Base-by-base conservation (phyloP, 2,888 invertebrate species). In the Drosophila formosana region DNA sequence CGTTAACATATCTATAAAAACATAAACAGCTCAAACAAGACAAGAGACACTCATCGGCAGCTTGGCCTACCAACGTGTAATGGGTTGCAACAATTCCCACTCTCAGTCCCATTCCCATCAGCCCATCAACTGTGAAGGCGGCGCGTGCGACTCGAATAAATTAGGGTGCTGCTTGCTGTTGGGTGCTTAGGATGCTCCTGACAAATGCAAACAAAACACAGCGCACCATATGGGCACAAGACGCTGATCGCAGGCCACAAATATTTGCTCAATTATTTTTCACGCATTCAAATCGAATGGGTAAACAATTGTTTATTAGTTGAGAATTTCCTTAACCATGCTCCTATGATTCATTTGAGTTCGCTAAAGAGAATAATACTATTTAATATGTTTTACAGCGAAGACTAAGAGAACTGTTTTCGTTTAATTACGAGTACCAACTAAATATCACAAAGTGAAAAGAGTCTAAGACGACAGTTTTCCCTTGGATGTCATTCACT, bases 1-100 rank as follows among this genome's bases (percentile, higher is more conserved):
- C 87, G 79, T 88, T 89, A 89, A 87, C 89, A 73, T 69, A 85
- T 85, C 87, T 81, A 87, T 87, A 89, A 89, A 89, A 84, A 89
- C 79, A 89, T 75, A 87, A 80, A 80, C 77, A 81, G 71, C 28
- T 62, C 80, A 75, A 78, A 41, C 39, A 7, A 71, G 80, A 80
- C 84, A 79, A 73, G 70, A 78, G 72, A 83, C 87, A 86, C 86
- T 72, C 77, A 66, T 70, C 57, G 37, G 66, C 61, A 63, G 62
- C 39, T 41, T 30, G 58, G 55, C 49, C 46, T 55, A 46, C 64
- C 66, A 67, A 71, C 46, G 52, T 66, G 55, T 53, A 63, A 77
- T 69, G 58, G 67, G 64, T 66, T 58, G 32, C 41, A 39, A 8
- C 32, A 9, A 51, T 46, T 18, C 28, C 57, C 23, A 32, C 57